These are phyloP conservation scores for Cataglyphis hispanica DNA, from an alignment of 1,140 invertebrate genomes.

Conservation along the genomic window DNA sequence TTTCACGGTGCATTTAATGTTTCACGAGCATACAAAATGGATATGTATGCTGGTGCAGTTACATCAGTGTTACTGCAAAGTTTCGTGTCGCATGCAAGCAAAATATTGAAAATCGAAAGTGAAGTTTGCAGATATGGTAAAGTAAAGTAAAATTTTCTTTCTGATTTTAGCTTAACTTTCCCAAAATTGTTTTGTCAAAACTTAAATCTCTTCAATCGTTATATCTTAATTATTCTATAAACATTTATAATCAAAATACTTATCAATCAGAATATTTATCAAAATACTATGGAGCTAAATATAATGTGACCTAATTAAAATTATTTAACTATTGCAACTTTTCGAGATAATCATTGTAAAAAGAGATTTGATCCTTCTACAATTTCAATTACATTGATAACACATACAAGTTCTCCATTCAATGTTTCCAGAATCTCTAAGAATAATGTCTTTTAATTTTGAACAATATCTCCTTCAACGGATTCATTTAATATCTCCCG, in stretches of 20 bases:
- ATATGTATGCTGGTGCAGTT: slow-evolving; percentile 61
- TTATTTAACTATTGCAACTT: background rate
- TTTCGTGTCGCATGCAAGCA: background rate
- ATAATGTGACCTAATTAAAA: background rate
- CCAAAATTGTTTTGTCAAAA: background rate
- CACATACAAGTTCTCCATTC: background rate
- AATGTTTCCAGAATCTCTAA: background rate
- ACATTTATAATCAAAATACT: background rate
- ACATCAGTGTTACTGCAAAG: slow-evolving; percentile 36
- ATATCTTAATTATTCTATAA: background rate
- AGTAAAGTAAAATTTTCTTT: background rate
- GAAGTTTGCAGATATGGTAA: slow-evolving; percentile 21
- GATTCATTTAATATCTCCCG: slow-evolving; percentile 28
- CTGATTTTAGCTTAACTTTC: background rate
- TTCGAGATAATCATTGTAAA: background rate
- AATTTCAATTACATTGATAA: background rate
- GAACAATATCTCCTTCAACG: background rate
- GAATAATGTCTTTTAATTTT: slow-evolving; percentile 37
- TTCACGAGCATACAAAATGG: slow-evolving; percentile 75
- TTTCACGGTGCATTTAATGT: slow-evolving; percentile 77
- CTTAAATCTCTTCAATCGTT: slow-evolving; percentile 1
- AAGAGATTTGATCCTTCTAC: background rate
- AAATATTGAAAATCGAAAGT: slow-evolving; percentile 54
- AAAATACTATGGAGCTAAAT: background rate
- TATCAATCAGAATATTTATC: too few species aligned